Percentiles rank a stretch among this genome's conserved stretches.
phyloP scores from a whole-genome alignment of 1,140 invertebrate genomes.

The Drosophila pandora region DNA sequence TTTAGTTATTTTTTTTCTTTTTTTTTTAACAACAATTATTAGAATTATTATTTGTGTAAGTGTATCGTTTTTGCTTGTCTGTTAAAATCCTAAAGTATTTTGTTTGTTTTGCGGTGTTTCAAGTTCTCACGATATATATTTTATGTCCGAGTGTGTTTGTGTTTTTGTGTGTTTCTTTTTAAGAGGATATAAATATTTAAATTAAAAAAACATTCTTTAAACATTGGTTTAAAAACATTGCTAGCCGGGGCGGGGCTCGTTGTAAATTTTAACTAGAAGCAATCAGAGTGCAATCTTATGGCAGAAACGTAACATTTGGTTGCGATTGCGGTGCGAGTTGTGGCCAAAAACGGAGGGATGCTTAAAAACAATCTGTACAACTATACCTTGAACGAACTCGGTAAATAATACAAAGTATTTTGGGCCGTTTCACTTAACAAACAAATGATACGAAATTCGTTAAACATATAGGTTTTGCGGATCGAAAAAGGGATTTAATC shows the following conservation, averaged over 20 bases:
- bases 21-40: conserved; percentile 78
- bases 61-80: conserved; percentile 52
- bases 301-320: conserved; percentile 42
- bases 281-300: conserved; percentile 46
- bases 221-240: conserved; percentile 18
- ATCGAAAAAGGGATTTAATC: conserved; percentile 1
- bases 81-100: conserved; percentile 53
- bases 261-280: conserved; percentile 51
- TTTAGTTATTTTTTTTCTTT: conserved; percentile 16
- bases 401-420: neutral
- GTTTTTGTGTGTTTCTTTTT: conserved; percentile 14
- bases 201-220: neutral
- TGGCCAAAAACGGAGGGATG: conserved; percentile 11
- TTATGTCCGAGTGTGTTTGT: neutral
- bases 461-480: neutral
- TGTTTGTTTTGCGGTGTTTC: conserved; percentile 62
- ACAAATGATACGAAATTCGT: neutral
- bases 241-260: conserved; percentile 31
- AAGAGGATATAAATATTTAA: conserved; percentile 51
- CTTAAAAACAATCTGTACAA: conserved; percentile 15
- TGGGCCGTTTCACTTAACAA: neutral
- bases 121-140: conserved; percentile 56
- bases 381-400: conserved; percentile 24
- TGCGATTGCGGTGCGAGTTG: conserved; percentile 35
- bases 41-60: conserved; percentile 67